Base-by-base conservation (phyloP, 2,888 invertebrate genomes). In the Coremacera marginata region DNA sequence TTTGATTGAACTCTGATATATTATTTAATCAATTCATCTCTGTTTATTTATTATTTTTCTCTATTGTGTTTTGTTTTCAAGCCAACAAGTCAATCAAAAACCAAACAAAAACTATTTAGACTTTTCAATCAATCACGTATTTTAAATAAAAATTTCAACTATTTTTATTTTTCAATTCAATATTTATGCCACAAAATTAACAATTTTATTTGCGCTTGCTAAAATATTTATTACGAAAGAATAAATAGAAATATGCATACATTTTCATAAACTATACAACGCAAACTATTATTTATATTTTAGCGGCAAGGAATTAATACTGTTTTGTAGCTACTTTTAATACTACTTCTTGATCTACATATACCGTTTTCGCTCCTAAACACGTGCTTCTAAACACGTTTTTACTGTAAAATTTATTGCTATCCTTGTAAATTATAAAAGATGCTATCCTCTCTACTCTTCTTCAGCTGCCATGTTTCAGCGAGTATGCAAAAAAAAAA, bases 201-300 rank as follows among this genome's bases (percentile, higher is more conserved):
- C 55, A 27, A 9, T 60, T 25, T 60, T 60, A 7, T 63, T 44
- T 44, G 14, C 44, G 44, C 11, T 44, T 1, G 37, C 37, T 37
- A 11, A 44, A 44, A 11, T 11, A 11, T 44, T 44, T 44, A 44
- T 44, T 11, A 44, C 2, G 11, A 14, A 44, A 44, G 1, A 44
- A 11, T 2, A 60, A 22, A 57, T 5, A 57, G 1, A 27, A 22
- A 27, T 19, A 2, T 5, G n/a, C 4, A 60, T n/a, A 60, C 16
- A 49, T 14, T 16, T 25, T 34, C 49, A 67, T 49, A 67, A 67
- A 68, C n/a, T 68, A 68, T 68, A 51, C 68, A 68, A 49, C 11
- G 49, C 25, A 16, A 68, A 49, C 68, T 51, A 68, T 68, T 67
- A 51, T 68, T 51, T 16, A 68, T 49, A 22, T 51, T 51, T 49